Conservation (phyloP, 2,888 invertebrate species). For the Gymnocheta viridis region DNA sequence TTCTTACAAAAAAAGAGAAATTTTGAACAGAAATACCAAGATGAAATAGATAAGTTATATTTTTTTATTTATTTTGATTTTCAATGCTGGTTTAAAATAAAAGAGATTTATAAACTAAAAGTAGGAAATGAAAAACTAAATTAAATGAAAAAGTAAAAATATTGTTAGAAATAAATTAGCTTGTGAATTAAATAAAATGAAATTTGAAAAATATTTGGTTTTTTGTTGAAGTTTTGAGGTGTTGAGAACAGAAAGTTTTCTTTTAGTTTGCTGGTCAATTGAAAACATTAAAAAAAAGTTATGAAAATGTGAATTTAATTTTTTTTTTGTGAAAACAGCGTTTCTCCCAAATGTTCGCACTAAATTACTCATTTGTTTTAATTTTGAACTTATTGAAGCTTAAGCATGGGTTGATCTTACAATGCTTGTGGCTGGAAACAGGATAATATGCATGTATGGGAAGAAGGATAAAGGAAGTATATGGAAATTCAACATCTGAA, state of each 20-base stretch:
- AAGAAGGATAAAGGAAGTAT: too few relatives aligned
- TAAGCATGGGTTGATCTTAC: too few relatives aligned
- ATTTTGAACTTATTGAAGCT: too few relatives aligned
- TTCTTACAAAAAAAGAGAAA: neutral
- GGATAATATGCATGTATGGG: too few relatives aligned
- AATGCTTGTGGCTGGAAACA: too few relatives aligned
- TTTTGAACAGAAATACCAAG: neutral
- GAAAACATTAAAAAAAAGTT: neutral
- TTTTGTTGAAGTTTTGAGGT: neutral
- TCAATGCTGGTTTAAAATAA: slow-evolving; percentile 14
- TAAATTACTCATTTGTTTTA: too few relatives aligned
- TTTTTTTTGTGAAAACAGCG: too few relatives aligned
- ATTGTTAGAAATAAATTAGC: slow-evolving; percentile 44
- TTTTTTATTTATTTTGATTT: neutral
- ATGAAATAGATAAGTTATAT: slow-evolving; percentile 33
- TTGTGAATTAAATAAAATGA: neutral
- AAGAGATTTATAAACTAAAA: neutral
- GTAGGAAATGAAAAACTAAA: neutral
- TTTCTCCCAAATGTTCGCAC: too few relatives aligned
- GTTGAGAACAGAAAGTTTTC: neutral
- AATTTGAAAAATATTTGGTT: neutral
- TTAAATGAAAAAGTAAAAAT: slow-evolving; percentile 15
- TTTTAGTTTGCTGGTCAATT: neutral
- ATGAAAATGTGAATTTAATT: neutral
- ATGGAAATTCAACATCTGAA: too few relatives aligned